Evolutionary conservation across 2,113 vertebrate genomes (phyloP), one percentile per base, ranked within the genome.

Genomic region (Eudyptes chrysolophus): DNA sequence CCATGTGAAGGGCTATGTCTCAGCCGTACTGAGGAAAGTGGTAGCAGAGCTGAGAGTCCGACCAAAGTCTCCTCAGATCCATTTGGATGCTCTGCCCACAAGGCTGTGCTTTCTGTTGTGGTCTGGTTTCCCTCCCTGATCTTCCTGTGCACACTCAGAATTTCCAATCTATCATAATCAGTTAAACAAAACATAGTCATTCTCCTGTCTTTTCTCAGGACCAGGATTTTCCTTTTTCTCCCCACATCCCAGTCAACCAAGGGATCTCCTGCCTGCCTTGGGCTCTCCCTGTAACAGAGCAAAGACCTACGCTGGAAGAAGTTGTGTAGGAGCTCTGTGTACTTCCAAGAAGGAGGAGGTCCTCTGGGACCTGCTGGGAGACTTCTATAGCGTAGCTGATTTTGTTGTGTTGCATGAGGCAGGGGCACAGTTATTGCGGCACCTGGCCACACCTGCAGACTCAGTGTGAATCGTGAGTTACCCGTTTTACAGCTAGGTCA

Each of bases 81-180:
- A 0, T 68, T 40, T 51, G 89, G 64, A 18, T 91, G 72, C 80
- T 86, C 20, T 79, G 11, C 57, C 61, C 84, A 27, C 27, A 30
- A 32, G 25, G 51, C 90, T 79, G n/a, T 83, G 44, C 70, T 58
- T 84, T 75, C 68, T 89, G 54, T 87, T 72, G 24, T 71, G 69
- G 6, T 82, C 58, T 65, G 44, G 1, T 46, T 84, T 94, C 52
- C 52, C 42, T 69, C 65, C 60, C 57, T 34, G 8, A 38, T 36
- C 64, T 58, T 77, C 58, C 55, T 44, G 24, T 46, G 38, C 81
- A 32, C 19, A 1, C 27, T 86, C 40, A 24, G 49, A 74, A 52
- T 49, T 94, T 58, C 62, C 58, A 57, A 2, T 10, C 54, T n/a
- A 8, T 32, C 40, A 7, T 44, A 13, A 16, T 2, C 0, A 0